These are phyloP conservation scores for Epicampocera succincta DNA, from an alignment of 2,888 invertebrate species.

Conservation along the genomic window DNA sequence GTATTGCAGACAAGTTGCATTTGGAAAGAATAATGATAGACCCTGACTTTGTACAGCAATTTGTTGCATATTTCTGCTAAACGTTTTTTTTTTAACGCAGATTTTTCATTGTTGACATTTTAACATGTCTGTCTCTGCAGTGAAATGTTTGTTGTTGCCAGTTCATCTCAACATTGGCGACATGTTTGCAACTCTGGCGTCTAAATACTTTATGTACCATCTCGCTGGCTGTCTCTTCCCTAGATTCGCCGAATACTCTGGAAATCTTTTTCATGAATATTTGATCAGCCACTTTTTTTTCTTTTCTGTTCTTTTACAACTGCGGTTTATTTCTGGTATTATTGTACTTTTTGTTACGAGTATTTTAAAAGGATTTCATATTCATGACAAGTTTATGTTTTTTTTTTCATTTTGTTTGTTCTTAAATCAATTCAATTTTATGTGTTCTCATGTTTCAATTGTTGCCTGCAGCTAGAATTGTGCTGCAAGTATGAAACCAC, in stretches of 20 bases:
- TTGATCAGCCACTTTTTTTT: slow-evolving; percentile 49
- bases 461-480: slow-evolving; percentile 62
- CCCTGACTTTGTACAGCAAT: slow-evolving; percentile 62
- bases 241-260: slow-evolving; percentile 47
- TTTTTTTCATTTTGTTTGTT: slow-evolving; percentile 35
- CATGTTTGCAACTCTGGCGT: slow-evolving; percentile 62
- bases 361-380: slow-evolving; percentile 52
- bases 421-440: slow-evolving; percentile 65
- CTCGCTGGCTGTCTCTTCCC: slow-evolving; percentile 25
- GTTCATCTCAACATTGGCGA: slow-evolving; percentile 50
- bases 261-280: slow-evolving; percentile 65
- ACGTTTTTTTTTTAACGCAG: slow-evolving; percentile 54
- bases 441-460: slow-evolving; percentile 66
- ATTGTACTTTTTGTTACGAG: slow-evolving; percentile 15
- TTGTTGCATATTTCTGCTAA: slow-evolving; percentile 65
- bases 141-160: slow-evolving; percentile 20
- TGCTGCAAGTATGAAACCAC: slow-evolving; percentile 59
- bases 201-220: slow-evolving; percentile 28
- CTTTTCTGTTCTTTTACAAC: slow-evolving; percentile 4
- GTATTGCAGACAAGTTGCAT: slow-evolving; percentile 45
- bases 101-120: slow-evolving; percentile 67
- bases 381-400: slow-evolving; percentile 51
- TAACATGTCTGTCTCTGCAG: slow-evolving; percentile 47
- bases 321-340: slow-evolving; percentile 19
- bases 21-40: slow-evolving; percentile 63